A percentile compares a stretch with the other conserved stretches of the same genome.
phyloP scores from a whole-genome alignment of 2,797 vertebrate species.

The Acipenser transmontanus region DNA sequence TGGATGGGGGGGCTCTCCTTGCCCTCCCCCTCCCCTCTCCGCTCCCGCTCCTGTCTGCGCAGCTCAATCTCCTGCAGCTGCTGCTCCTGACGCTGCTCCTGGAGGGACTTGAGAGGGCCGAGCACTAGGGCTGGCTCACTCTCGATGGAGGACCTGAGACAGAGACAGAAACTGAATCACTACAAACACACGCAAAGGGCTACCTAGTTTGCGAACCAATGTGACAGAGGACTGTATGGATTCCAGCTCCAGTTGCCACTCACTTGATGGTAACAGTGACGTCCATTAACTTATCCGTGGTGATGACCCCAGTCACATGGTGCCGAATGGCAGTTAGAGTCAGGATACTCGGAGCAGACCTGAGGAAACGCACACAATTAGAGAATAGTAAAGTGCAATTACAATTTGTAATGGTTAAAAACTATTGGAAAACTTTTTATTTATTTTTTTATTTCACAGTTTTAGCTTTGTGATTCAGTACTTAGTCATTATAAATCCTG shows the following conservation, averaged over 20 bases:
- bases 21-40: slow-evolving; percentile 54
- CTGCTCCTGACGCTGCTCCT: slow-evolving; percentile 78
- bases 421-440: too few species aligned
- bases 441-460: too few species aligned
- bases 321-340: slow-evolving; percentile 91
- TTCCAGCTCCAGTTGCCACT: slow-evolving; percentile 29
- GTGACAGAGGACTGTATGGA: neutral
- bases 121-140: slow-evolving; percentile 91
- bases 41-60: slow-evolving; percentile 74
- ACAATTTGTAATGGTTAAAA: too few species aligned
- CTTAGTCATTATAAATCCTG: too few species aligned
- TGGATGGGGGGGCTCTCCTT: slow-evolving; percentile 68
- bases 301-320: slow-evolving; percentile 87
- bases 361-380: slow-evolving; percentile 36
- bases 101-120: slow-evolving; percentile 76
- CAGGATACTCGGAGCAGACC: slow-evolving; percentile 88
- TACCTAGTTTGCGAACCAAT: neutral
- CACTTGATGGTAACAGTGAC: slow-evolving; percentile 95
- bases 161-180: neutral
- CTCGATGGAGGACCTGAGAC: slow-evolving; percentile 85
- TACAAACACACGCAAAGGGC: neutral
- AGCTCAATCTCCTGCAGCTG: slow-evolving; percentile 77
- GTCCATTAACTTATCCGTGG: slow-evolving; percentile 88
- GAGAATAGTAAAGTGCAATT: neutral
- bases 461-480: too few species aligned